These are phyloP conservation scores for Sebastiscus albofasciatus DNA, from an alignment of 2,797 vertebrate genomes.

Conservation along the genomic window DNA sequence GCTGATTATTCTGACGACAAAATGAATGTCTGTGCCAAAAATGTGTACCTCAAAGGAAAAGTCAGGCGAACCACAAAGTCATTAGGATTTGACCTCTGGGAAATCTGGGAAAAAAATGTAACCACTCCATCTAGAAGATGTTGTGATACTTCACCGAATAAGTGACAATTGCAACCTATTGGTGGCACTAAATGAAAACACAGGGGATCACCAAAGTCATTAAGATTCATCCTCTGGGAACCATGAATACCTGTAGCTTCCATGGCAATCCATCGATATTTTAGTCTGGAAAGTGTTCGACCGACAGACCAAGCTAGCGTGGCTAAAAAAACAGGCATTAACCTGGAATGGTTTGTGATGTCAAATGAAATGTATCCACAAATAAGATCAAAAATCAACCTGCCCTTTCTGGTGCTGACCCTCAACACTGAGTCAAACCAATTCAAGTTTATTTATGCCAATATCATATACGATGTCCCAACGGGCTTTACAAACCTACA, in stretches of 20 bases:
- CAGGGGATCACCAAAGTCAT: not conserved
- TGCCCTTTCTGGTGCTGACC: not conserved
- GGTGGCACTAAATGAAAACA: not conserved
- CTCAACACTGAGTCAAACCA: not conserved
- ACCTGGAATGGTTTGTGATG: not conserved
- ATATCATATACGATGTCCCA: not conserved
- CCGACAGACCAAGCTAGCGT: not conserved
- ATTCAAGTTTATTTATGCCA: not conserved
- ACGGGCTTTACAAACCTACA: not conserved
- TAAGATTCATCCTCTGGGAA: not conserved
- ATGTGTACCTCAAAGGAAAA: not conserved
- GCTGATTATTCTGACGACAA: not conserved
- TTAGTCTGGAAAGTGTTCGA: not conserved
- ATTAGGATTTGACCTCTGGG: not conserved
- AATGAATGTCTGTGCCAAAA: not conserved
- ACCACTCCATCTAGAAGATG: not conserved
- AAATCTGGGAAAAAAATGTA: not conserved
- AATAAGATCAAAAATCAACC: not conserved
- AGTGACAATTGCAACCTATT: not conserved
- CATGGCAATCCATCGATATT: not conserved
- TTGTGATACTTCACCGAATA: not conserved
- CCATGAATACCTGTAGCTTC: not conserved
- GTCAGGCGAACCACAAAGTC: not conserved
- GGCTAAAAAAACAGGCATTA: not conserved
- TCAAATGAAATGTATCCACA: not conserved